Evolutionary conservation across 1,140 invertebrate genomes (phyloP).

Genomic region (Linepithema humile): DNA sequence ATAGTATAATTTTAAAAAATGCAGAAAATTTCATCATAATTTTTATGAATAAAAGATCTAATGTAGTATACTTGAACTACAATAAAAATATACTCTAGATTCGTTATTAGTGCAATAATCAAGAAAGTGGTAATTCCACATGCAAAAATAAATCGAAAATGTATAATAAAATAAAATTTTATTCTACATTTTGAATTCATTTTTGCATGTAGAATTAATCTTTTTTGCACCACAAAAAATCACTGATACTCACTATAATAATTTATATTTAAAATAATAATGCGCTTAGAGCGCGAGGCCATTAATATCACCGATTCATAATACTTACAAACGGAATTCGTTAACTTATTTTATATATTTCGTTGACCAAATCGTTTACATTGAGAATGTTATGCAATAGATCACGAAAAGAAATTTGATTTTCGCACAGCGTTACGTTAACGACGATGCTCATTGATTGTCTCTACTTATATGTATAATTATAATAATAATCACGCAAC

Average conservation of each 20-base stretch:
- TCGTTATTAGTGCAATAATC: not conserved
- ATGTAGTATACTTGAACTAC: not conserved
- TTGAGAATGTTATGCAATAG: not conserved
- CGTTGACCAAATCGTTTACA: slow-evolving; percentile 36
- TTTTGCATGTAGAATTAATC: not conserved
- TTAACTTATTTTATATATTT: slow-evolving; percentile 26
- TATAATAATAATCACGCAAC: not conserved
- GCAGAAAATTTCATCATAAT: not conserved
- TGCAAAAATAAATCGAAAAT: not conserved
- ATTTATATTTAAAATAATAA: not conserved
- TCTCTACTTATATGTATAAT: slow-evolving; percentile 65
- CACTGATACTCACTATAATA: not conserved
- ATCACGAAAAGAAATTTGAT: slow-evolving; percentile 56
- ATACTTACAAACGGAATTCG: slow-evolving; percentile 13
- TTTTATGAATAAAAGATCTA: not conserved
- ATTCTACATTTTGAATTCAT: slow-evolving; percentile 1
- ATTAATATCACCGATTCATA: slow-evolving; percentile 22
- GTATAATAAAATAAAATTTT: not conserved
- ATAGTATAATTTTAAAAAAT: not conserved
- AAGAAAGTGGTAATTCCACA: not conserved
- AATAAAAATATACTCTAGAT: slow-evolving; percentile 19
- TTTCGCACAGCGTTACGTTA: slow-evolving; percentile 37
- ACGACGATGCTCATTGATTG: slow-evolving; percentile 61
- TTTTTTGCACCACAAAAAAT: not conserved
- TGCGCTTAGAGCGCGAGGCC: slow-evolving; percentile 19